Conservation (phyloP, 2,113 vertebrate species). For the Rallus limicola region DNA sequence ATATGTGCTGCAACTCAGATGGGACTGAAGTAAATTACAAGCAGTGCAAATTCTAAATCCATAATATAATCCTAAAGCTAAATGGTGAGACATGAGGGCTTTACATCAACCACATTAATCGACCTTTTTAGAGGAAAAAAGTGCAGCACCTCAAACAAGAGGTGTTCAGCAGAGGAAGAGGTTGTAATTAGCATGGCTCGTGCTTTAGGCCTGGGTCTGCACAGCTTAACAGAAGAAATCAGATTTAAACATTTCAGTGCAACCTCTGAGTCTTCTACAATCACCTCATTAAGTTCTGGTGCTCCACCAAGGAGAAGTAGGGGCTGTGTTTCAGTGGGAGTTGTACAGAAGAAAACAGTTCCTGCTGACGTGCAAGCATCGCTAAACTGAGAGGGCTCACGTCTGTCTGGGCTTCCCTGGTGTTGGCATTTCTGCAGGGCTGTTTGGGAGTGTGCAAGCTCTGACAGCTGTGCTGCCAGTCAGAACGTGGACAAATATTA, state of each 20-base stretch:
- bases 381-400: fast-evolving
- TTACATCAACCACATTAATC: not conserved
- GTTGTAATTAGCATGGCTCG: not conserved
- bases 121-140: not conserved
- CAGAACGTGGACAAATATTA: not conserved
- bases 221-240: not conserved
- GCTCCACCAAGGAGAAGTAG: fast-evolving
- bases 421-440: not conserved
- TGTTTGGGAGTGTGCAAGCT: not conserved
- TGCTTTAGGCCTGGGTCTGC: not conserved
- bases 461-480: not conserved
- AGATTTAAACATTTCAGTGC: not conserved
- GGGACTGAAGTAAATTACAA: not conserved
- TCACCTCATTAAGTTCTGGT: not conserved
- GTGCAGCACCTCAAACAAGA: not conserved
- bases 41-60: not conserved
- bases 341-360: not conserved
- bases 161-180: not conserved
- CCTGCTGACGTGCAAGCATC: not conserved
- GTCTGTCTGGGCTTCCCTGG: not conserved
- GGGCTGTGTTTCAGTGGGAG: not conserved
- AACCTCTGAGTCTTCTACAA: not conserved
- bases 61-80: constrained; percentile 3
- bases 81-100: not conserved
- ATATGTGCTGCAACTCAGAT: not conserved